Base-by-base conservation (phyloP, 2,113 vertebrate species). In the Poeciliopsis prolifica region DNA sequence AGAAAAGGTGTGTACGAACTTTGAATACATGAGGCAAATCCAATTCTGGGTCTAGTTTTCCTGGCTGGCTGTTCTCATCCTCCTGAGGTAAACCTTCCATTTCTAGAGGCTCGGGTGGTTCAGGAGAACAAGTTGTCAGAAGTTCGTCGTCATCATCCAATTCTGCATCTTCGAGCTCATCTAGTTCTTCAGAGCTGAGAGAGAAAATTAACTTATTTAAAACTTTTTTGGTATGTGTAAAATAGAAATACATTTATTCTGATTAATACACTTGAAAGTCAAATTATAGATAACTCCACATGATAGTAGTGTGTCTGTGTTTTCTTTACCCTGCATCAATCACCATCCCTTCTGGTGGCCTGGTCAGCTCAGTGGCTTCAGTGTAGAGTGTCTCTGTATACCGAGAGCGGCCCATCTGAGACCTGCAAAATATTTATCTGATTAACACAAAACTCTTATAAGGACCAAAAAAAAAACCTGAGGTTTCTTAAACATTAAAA, bases 341-440 rank as follows among this genome's bases (percentile, higher is more conserved):
- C 14, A 91, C 30, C 11, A 75, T 5, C 22, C 70, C 85, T 40
- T 76, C 89, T 0, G 74, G 72, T 13, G 67, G 82, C 71, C 58
- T 83, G 40, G 88, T 69, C 37, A 80, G 81, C 44, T 88, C 62
- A 0, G 92, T 94, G 4, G 61, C 6, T 42, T 74, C 37, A 77
- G 90, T 93, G 72, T 70, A 71, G 1, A 69, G 33, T 0, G 91
- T 94, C 68, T 93, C 90, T 28, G 91, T 91, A 44, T 85, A 94
- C 0, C 65, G 78, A 0, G 84, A 37, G 15, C 84, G 88, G 51
- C 7, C 5, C 60, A 87, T 35, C 30, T 62, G 77, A 14, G 92
- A 1, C 74, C 93, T 95, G 80, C 10, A 5, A 19, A 63, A 61
- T n/a, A 65, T 40, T 9, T 29, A 63, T 30, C 44, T 69, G 1